These are phyloP conservation scores for Xanthorhoe spadicearia DNA, from an alignment of 2,888 invertebrate genomes.

Conservation along the genomic window DNA sequence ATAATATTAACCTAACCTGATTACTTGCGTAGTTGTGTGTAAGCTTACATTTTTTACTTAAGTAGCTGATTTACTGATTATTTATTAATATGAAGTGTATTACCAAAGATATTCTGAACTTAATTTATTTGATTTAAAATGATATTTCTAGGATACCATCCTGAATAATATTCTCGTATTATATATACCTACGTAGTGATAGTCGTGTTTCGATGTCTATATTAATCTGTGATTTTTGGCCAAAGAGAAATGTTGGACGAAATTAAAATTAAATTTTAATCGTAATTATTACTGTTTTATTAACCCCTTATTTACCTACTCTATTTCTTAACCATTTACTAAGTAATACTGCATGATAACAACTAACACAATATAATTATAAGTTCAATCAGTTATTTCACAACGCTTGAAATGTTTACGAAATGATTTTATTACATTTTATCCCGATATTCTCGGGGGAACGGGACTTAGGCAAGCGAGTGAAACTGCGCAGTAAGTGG, in stretches of 20 bases:
- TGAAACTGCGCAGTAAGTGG: too few relatives aligned
- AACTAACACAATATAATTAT: too few relatives aligned
- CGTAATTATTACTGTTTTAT: slow-evolving; percentile 7
- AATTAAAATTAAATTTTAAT: slow-evolving; percentile 14
- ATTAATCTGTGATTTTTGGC: slow-evolving; percentile 27
- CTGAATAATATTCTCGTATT: not conserved
- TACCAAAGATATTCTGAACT: not conserved
- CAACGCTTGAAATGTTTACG: too few relatives aligned
- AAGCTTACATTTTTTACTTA: not conserved
- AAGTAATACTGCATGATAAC: too few relatives aligned
- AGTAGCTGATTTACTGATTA: not conserved
- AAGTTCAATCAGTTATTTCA: too few relatives aligned
- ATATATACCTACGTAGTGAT: slow-evolving; percentile 3
- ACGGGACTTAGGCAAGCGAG: too few relatives aligned
- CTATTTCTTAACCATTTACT: too few relatives aligned
- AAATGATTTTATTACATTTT: too few relatives aligned
- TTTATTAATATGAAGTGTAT: not conserved
- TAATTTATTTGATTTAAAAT: not conserved
- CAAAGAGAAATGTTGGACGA: slow-evolving; percentile 17
- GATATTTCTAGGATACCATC: not conserved
- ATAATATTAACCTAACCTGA: not conserved
- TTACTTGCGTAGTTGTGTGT: not conserved
- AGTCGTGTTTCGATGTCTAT: slow-evolving; percentile 12
- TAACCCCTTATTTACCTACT: too few relatives aligned
- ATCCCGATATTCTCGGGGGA: too few relatives aligned